phyloP scores from a whole-genome alignment of 1,140 invertebrate species.

The Acromyrmex heyeri region DNA sequence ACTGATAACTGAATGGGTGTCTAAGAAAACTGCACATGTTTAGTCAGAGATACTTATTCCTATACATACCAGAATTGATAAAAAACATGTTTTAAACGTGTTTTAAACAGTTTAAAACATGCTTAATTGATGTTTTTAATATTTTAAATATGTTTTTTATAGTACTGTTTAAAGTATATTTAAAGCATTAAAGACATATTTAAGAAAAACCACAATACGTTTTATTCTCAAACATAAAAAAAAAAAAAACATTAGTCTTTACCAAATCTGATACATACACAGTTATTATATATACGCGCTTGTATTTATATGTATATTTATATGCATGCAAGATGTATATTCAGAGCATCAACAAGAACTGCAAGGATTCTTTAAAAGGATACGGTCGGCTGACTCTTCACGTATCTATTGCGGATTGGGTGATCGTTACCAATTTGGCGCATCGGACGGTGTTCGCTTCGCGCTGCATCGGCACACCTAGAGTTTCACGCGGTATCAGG shows the following conservation, averaged over 20 bases:
- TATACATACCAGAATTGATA: background rate
- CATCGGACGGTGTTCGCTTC: slow-evolving; percentile 24
- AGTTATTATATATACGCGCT: background rate
- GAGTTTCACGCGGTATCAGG: slow-evolving; percentile 63
- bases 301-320: background rate
- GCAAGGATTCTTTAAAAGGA: slow-evolving; percentile 32
- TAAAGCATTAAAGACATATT: too few relatives aligned
- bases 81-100: too few relatives aligned
- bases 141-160: too few relatives aligned
- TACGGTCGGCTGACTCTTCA: slow-evolving; percentile 20
- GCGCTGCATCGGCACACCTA: slow-evolving; percentile 35
- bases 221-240: too few relatives aligned
- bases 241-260: too few relatives aligned
- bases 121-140: too few relatives aligned
- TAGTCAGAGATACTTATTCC: background rate
- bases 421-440: slow-evolving; percentile 24
- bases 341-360: background rate
- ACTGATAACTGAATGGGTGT: too few relatives aligned
- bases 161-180: too few relatives aligned
- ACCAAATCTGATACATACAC: background rate
- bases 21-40: too few relatives aligned
- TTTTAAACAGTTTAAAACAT: too few relatives aligned
- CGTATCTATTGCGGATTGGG: slow-evolving; percentile 47
- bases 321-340: background rate
- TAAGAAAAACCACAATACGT: too few relatives aligned